These are phyloP conservation scores for Orientallactaga bullata DNA, from an alignment of 2,113 vertebrate genomes.

Conservation along the genomic window DNA sequence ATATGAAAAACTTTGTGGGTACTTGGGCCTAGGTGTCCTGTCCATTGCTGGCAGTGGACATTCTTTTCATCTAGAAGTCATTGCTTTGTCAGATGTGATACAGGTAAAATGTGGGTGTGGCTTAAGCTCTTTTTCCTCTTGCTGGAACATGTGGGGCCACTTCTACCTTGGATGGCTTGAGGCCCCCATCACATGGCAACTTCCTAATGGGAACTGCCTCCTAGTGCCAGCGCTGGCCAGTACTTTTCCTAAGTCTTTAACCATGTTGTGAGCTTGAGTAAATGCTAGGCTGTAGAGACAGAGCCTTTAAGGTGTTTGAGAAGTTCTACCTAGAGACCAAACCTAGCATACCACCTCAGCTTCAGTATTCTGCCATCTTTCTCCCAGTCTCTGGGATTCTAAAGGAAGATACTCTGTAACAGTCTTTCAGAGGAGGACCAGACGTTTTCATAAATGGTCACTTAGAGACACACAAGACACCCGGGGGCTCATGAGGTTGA, in stretches of 20 bases:
- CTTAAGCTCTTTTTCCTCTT: conserved; percentile 34
- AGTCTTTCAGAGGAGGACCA: conserved; percentile 12
- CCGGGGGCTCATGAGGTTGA: conserved; percentile 41
- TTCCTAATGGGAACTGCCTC: conserved; percentile 17
- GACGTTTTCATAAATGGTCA: conserved; percentile 42
- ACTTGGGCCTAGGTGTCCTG: conserved; percentile 73
- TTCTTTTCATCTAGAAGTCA: conserved; percentile 59
- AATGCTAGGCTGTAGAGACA: background rate
- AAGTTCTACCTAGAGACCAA: conserved; percentile 21
- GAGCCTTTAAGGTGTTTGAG: conserved; percentile 22
- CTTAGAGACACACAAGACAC: background rate
- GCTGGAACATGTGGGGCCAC: conserved; percentile 5
- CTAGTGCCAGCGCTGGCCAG: conserved; percentile 41
- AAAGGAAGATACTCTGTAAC: background rate
- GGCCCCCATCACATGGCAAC: background rate
- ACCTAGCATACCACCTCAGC: background rate
- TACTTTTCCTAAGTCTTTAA: conserved; percentile 41
- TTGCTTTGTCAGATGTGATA: conserved; percentile 33
- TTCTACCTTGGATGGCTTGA: conserved; percentile 32
- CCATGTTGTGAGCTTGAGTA: conserved; percentile 30
- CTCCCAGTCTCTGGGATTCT: conserved; percentile 28
- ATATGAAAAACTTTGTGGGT: conserved; percentile 59
- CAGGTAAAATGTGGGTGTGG: conserved; percentile 24
- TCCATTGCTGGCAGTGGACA: conserved; percentile 87
- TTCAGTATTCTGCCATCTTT: background rate